Evolutionary conservation across 1,140 invertebrate species (phyloP).

Genomic region (Drosophila carrolli): DNA sequence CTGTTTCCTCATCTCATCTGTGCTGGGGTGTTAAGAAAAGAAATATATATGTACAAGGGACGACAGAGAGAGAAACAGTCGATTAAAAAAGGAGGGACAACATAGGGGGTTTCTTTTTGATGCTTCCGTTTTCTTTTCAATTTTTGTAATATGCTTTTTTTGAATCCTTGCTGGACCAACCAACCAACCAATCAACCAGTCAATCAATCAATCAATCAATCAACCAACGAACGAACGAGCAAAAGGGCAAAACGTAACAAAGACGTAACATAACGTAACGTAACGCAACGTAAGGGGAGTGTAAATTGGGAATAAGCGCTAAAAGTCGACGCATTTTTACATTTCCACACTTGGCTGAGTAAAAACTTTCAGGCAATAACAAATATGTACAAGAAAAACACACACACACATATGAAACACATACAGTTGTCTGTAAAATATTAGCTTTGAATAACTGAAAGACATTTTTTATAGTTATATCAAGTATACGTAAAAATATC

Average conservation of each 20-base stretch:
- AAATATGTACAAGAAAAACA: slow-evolving; percentile 34
- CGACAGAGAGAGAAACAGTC: slow-evolving; percentile 32
- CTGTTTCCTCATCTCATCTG: slow-evolving; percentile 48
- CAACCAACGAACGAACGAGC: slow-evolving; percentile 61
- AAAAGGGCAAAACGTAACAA: slow-evolving; percentile 55
- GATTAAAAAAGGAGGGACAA: slow-evolving; percentile 72
- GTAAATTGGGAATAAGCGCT: slow-evolving; percentile 40
- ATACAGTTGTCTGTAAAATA: slow-evolving; percentile 2
- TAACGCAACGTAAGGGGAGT: slow-evolving; percentile 38
- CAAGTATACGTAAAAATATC: no score
- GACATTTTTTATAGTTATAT: no score
- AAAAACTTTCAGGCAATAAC: slow-evolving; percentile 36
- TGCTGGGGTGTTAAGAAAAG: slow-evolving; percentile 27
- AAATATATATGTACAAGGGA: slow-evolving; percentile 50
- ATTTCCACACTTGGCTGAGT: slow-evolving; percentile 18
- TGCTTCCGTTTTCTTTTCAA: slow-evolving; percentile 30
- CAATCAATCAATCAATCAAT: slow-evolving; percentile 45
- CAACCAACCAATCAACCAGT: slow-evolving; percentile 51
- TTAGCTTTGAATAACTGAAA: neutral
- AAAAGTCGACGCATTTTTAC: slow-evolving; percentile 16
- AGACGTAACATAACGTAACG: slow-evolving; percentile 46
- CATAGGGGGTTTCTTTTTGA: slow-evolving; percentile 60
- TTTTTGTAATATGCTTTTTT: slow-evolving; percentile 17
- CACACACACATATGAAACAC: neutral
- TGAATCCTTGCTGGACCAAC: slow-evolving; percentile 49